Conservation (phyloP, 30 jellyfish, hydroid and myxozoan genomes). For the Sanderia malayensis region DNA sequence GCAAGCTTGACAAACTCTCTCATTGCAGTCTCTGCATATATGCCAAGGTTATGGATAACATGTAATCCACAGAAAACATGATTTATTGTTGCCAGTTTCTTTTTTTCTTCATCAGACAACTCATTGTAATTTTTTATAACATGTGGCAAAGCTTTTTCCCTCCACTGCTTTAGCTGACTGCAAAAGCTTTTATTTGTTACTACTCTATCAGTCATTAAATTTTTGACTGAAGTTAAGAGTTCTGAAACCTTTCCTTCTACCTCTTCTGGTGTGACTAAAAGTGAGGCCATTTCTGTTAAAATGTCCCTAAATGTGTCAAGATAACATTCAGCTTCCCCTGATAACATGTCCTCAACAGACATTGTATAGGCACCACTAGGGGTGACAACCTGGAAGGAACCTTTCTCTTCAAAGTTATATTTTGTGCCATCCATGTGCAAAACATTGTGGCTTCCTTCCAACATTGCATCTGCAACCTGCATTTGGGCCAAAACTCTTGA, state of each 20-base stretch:
- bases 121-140: conserved; percentile 5
- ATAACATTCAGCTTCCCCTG: conserved; percentile 33
- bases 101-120: conserved; percentile 19
- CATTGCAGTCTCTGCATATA: conserved; percentile 50
- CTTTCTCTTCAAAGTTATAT: conserved; percentile 17
- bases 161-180: conserved; percentile 3
- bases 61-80: conserved; percentile 53
- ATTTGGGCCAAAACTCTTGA: neutral
- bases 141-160: neutral
- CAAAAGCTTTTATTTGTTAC: neutral
- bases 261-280: conserved; percentile 10
- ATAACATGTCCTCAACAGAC: conserved; percentile 16
- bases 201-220: conserved; percentile 17
- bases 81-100: conserved; percentile 9
- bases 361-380: conserved; percentile 9
- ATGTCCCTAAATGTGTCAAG: conserved; percentile 23
- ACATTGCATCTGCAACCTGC: conserved; percentile 37
- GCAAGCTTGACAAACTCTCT: conserved; percentile 32
- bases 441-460: conserved; percentile 5
- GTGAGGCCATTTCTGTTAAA: conserved; percentile 10
- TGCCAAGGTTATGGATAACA: conserved; percentile 44
- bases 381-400: conserved; percentile 15
- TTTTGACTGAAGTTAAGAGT: neutral
- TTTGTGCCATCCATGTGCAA: conserved; percentile 32
- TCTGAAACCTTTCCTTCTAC: neutral